Evolutionary conservation across 2,888 invertebrate genomes (phyloP), one percentile per base, ranked within the genome.

Genomic region (Cataglyphis albicans): DNA sequence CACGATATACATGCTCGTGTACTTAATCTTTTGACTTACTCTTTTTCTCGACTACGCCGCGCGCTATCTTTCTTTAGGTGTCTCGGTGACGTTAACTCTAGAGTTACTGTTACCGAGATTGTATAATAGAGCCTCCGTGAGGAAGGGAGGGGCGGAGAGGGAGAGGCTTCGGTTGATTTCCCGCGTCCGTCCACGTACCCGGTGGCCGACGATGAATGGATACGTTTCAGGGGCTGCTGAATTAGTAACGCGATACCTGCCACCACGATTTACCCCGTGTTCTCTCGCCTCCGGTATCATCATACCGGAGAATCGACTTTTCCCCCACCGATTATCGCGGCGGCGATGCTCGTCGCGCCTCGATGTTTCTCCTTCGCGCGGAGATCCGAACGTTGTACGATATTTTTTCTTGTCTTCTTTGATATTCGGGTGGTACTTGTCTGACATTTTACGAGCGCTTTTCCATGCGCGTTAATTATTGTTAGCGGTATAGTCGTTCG

Each of bases 191-290:
- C 86, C 85, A 67, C 68, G 81, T 86, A 86, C 68, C 84, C 74
- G 81, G 82, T 84, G 83, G 76, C 81, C 82, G 82, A 76, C 84
- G 87, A 90, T 92, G 91, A 92, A 92, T 92, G 91, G 87, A 81
- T 87, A 88, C 91, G 90, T 92, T 92, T 90, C 86, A 84, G 87
- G 83, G 87, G 86, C 76, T 89, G 85, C 75, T 91, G 91, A 91
- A 92, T 92, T 91, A 91, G 89, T 91, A 90, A 92, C 87, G 87
- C 89, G 87, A 90, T 90, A 89, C 70, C 88, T 84, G 87, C 52
- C 82, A 57, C 61, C 52, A 57, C 38, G 82, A 21, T 32, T 81
- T 61, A 67, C 52, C 44, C 35, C 38, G 25, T 63, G 48, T 75
- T 18, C 55, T 57, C 61, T 15, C 38, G 63, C 61, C 68, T 48